Evolutionary conservation across 2,797 vertebrate species (phyloP).

Genomic region (Fistularia commersonii): DNA sequence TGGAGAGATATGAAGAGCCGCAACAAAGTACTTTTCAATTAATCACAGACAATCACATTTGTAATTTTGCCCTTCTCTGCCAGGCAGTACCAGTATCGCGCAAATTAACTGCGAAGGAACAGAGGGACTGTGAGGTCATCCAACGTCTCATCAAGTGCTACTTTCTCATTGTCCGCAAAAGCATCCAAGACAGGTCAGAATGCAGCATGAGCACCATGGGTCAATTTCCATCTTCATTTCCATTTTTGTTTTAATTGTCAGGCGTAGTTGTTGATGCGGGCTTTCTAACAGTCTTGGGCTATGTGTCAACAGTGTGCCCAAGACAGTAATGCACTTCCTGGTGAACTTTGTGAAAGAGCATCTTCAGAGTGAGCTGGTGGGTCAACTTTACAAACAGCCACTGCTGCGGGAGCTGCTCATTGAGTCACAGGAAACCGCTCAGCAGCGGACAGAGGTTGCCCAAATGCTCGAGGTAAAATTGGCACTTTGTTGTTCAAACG

Average conservation of each 20-base stretch:
- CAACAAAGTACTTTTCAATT: too few relatives aligned
- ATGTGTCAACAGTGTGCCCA: constrained; percentile 73
- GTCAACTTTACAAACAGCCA: constrained; percentile 79
- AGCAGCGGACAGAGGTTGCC: constrained; percentile 78
- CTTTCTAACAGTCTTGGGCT: constrained; percentile 13
- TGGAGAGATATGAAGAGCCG: too few relatives aligned
- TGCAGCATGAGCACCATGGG: too few relatives aligned
- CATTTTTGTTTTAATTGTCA: background rate
- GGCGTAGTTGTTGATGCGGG: constrained; percentile 10
- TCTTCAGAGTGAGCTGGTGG: constrained; percentile 85
- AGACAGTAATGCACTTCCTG: constrained; percentile 86
- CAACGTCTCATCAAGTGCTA: constrained; percentile 82
- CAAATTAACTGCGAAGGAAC: constrained; percentile 75
- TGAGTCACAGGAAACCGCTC: constrained; percentile 83
- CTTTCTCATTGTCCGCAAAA: constrained; percentile 85
- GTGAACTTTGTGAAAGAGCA: constrained; percentile 85
- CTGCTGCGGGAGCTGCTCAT: constrained; percentile 79
- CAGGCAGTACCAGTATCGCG: constrained; percentile 75
- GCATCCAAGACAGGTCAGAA: constrained; percentile 83
- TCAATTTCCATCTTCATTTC: too few relatives aligned
- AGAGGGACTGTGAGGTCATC: constrained; percentile 84
- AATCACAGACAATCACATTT: too few relatives aligned
- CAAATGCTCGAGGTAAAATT: constrained; percentile 79
- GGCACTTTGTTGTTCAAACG: constrained; percentile 17
- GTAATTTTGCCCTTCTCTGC: constrained; percentile 12